Evolutionary conservation across 2,113 vertebrate genomes (phyloP).

Genomic region (Pogona vitticeps): DNA sequence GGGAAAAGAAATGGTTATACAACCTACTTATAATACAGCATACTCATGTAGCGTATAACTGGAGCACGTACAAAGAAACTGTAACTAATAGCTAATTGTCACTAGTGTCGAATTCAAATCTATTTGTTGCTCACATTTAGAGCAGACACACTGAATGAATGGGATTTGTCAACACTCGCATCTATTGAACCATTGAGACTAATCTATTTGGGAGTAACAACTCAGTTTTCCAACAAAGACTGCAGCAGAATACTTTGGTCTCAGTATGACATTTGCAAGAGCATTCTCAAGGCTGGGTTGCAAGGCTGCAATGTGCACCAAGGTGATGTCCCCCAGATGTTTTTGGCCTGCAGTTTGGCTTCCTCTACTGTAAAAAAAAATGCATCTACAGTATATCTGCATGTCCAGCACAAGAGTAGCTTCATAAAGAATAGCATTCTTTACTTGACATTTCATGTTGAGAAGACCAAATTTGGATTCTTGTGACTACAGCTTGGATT

Average conservation of each 20-base stretch:
- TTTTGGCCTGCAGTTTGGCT: neutral
- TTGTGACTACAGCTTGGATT: neutral
- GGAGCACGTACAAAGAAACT: no score
- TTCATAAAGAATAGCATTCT: neutral
- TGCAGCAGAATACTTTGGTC: no score
- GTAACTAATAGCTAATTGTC: neutral
- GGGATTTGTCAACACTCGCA: no score
- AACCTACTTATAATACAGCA: no score
- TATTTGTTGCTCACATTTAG: no score
- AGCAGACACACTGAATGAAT: neutral
- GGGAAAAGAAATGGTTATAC: neutral
- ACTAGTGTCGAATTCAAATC: neutral
- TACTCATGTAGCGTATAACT: no score
- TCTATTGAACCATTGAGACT: no score
- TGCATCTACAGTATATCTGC: neutral
- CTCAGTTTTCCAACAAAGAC: no score
- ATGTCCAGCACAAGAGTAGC: neutral
- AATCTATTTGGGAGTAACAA: no score
- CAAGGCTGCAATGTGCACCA: neutral
- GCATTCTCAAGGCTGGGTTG: neutral
- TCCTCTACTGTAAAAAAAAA: no score
- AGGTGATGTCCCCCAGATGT: no score
- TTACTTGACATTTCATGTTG: neutral
- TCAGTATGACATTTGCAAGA: neutral
- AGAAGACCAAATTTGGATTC: neutral